Evolutionary conservation across 2,113 vertebrate genomes (phyloP).

Genomic region (Panthera leo): DNA sequence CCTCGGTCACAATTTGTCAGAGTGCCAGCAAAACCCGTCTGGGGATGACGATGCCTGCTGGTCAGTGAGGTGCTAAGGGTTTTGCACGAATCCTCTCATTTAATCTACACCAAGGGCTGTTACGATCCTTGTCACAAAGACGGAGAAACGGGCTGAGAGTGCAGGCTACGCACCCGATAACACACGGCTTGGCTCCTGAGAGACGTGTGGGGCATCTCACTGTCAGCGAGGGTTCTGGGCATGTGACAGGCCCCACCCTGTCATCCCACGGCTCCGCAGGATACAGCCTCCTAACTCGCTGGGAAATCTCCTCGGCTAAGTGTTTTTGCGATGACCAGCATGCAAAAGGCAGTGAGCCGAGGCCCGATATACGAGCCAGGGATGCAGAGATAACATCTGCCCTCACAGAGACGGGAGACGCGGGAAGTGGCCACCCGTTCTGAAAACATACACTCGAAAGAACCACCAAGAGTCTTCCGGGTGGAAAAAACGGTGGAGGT

Average conservation of each 20-base stretch:
- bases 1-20: neutral
- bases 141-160: neutral
- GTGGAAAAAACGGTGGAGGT: neutral
- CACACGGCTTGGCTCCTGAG: neutral
- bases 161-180: rapidly evolving
- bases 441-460: neutral
- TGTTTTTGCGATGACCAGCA: neutral
- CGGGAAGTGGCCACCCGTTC: neutral
- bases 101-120: neutral
- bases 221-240: neutral
- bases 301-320: neutral
- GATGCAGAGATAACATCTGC: neutral
- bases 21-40: neutral
- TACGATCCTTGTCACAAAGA: rapidly evolving
- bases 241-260: neutral
- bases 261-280: neutral
- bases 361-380: rapidly evolving
- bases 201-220: rapidly evolving
- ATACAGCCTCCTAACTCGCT: rapidly evolving
- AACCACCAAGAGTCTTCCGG: neutral
- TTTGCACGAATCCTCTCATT: neutral
- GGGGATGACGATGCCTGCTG: neutral
- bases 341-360: rapidly evolving
- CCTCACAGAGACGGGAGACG: neutral
- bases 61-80: neutral